Evolutionary conservation across 2,888 invertebrate species (phyloP).

Genomic region (Amiota minor): DNA sequence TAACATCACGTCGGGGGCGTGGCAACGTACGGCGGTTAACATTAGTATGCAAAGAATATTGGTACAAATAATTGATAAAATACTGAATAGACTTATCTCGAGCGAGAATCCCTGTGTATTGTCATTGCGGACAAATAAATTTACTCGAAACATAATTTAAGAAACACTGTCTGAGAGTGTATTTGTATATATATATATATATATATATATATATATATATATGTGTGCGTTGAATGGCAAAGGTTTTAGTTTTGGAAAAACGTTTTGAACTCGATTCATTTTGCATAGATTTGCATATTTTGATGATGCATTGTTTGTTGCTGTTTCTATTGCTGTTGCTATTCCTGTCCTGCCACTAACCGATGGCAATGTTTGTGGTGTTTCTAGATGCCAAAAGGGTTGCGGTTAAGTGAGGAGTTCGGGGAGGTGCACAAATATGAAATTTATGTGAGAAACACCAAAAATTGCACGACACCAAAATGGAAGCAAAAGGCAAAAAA

Average conservation of each 20-base stretch:
- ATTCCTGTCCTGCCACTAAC: not conserved
- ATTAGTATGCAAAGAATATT: no score
- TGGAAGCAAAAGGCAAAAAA: constrained; percentile 56
- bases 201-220: no score
- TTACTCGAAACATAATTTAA: not conserved
- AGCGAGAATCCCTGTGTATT: no score
- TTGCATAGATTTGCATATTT: constrained; percentile 59
- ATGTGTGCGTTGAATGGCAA: not conserved
- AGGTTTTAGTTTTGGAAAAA: not conserved
- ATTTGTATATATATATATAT: no score
- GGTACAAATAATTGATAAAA: no score
- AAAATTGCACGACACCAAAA: constrained; percentile 42
- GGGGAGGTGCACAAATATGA: not conserved
- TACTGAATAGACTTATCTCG: no score
- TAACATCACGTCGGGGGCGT: no score
- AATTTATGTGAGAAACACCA: constrained; percentile 26
- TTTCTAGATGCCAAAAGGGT: constrained; percentile 3
- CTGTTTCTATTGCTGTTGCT: not conserved
- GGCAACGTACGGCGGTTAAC: no score
- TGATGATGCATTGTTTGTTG: constrained; percentile 58
- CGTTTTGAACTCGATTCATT: constrained; percentile 8
- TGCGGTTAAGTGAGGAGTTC: not conserved
- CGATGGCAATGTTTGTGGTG: not conserved
- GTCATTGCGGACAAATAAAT: not conserved
- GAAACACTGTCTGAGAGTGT: constrained; percentile 28